A percentile compares a stretch with the other conserved stretches of the same genome.
Conservation (phyloP, 2,797 vertebrate species). For the Xenops minutus region DNA sequence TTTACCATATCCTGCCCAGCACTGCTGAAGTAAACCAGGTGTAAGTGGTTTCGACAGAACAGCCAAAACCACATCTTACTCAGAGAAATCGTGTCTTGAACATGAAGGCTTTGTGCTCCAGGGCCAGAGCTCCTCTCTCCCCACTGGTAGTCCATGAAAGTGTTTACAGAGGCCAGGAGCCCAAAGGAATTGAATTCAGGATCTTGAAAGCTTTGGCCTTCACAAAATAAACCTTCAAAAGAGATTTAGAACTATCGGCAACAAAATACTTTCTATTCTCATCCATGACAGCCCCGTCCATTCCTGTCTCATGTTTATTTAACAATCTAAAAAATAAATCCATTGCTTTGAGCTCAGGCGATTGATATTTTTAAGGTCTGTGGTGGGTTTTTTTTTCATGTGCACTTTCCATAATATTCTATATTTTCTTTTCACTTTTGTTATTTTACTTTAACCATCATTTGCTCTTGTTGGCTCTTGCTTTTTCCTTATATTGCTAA, state of each 20-base stretch:
- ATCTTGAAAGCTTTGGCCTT: slow-evolving; percentile 49
- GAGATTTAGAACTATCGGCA: slow-evolving; percentile 42
- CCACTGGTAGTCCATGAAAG: slow-evolving; percentile 33
- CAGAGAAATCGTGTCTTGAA: slow-evolving; percentile 68
- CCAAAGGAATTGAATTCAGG: slow-evolving; percentile 67
- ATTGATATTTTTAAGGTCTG: slow-evolving; percentile 30
- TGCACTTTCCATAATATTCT: slow-evolving; percentile 22
- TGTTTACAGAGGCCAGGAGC: slow-evolving; percentile 75
- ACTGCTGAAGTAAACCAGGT: slow-evolving; percentile 76
- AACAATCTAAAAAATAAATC: slow-evolving; percentile 47
- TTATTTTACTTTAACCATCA: slow-evolving; percentile 12
- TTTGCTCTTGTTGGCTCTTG: neutral
- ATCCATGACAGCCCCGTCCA: neutral
- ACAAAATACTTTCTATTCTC: slow-evolving; percentile 58
- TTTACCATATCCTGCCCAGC: slow-evolving; percentile 72
- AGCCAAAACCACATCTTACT: slow-evolving; percentile 79
- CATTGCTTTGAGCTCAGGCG: slow-evolving; percentile 18
- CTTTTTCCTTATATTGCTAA: neutral
- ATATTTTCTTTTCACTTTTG: slow-evolving; percentile 25
- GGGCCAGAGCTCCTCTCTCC: slow-evolving; percentile 47
- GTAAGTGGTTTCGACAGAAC: slow-evolving; percentile 74
- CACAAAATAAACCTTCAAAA: slow-evolving; percentile 66
- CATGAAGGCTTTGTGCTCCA: slow-evolving; percentile 62
- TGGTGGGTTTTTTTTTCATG: neutral
- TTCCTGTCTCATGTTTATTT: slow-evolving; percentile 46